Percentiles rank a stretch among this genome's conserved stretches.
phyloP scores from a whole-genome alignment of 2,888 invertebrate species.

The Hypercompe scribonia region DNA sequence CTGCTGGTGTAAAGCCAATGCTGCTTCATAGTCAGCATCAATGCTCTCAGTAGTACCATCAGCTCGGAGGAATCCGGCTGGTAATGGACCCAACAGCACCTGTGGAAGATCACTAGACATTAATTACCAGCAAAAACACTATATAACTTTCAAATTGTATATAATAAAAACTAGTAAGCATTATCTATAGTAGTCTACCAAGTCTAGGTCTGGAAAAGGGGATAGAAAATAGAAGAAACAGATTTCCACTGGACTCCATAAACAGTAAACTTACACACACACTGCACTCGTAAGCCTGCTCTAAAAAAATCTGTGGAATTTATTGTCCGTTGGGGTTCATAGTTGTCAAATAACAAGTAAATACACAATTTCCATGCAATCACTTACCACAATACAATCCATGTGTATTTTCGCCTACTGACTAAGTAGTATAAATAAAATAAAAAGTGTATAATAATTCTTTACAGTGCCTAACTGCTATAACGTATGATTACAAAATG shows the following conservation, averaged over 20 bases:
- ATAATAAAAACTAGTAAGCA: neutral
- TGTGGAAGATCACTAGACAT: conserved; percentile 55
- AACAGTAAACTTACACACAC: neutral
- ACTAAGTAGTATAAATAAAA: neutral
- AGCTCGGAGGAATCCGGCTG: conserved; percentile 90
- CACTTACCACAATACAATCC: conserved; percentile 1
- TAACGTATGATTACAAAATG: neutral
- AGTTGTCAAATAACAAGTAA: neutral
- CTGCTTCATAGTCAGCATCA: conserved; percentile 92
- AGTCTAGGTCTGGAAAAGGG: neutral
- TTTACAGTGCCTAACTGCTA: neutral
- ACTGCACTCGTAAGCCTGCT: too few relatives aligned
- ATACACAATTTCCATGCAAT: neutral
- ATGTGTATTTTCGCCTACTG: neutral
- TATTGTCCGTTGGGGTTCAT: neutral
- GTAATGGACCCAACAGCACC: conserved; percentile 93
- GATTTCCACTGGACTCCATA: neutral
- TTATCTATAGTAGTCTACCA: neutral
- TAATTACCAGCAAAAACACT: neutral
- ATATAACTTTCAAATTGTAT: too few relatives aligned
- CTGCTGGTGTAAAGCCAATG: conserved; percentile 90
- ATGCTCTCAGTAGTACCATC: conserved; percentile 89
- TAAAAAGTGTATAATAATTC: neutral
- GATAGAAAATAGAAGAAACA: neutral
- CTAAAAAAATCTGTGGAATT: neutral